Base-by-base conservation (phyloP, 1,140 invertebrate species). In the Trissolcus basalis region DNA sequence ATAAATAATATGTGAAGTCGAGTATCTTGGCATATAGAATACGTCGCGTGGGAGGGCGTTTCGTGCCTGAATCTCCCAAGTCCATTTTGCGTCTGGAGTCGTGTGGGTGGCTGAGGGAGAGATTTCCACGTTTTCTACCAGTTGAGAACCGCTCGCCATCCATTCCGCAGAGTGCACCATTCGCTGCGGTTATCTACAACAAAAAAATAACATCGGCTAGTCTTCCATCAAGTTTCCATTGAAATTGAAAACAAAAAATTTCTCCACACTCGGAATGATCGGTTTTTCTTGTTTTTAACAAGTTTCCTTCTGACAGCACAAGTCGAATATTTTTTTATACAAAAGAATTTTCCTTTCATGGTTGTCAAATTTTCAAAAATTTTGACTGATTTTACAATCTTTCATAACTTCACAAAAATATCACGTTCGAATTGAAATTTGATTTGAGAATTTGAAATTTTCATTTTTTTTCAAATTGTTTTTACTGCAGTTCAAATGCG, bases 141-240 rank as follows among this genome's bases (percentile, higher is more conserved):
- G 73, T 76, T 79, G 77, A 79, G 77, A 76, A 48, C 73, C 77
- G 69, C 72, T 76, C 73, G 60, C 65, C 73, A 70, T 76, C 77
- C 70, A 79, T 76, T 70, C 77, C 64, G 43, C 54, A 65, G 59
- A 72, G 44, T 73, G 69, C 68, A 76, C 64, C 75, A 73, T 73
- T 77, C 69, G 53, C 60, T 69, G 75, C 75, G 60, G 59, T 73
- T 72, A 68, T 77, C 59, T 48, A n/a, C 69, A 47, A 72, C 68
- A 64, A 68, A 27, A 27, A 27, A 27, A 3, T 27, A 27, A 27
- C 19, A 27, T 27, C 19, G 2, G 6, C 19, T 27, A 27, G 19
- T 27, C 19, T 27, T 6, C 19, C 19, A 6, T 27, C 19, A 27
- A 27, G 19, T 27, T 27, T 27, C 19, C 19, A 27, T 27, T 6